These are phyloP conservation scores for Neodontobutis hainanensis DNA, from an alignment of 2,113 vertebrate genomes.

Conservation along the genomic window DNA sequence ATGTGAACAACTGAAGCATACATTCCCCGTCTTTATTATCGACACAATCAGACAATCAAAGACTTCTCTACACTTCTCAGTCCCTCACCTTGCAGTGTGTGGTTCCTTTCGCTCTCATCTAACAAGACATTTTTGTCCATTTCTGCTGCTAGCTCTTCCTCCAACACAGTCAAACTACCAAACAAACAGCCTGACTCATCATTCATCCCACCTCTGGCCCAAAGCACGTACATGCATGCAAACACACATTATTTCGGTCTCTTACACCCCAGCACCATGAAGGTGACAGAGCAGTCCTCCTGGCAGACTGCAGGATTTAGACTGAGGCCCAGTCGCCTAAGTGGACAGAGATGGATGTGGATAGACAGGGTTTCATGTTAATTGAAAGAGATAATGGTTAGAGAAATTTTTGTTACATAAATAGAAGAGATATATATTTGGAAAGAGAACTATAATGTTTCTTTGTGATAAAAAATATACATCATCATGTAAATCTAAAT, in stretches of 20 bases:
- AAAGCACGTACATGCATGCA: conserved; percentile 21
- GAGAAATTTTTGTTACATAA: not conserved
- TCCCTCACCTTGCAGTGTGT: not conserved
- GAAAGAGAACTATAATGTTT: conserved; percentile 15
- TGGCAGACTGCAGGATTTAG: conserved; percentile 55
- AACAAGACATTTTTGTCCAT: conserved; percentile 18
- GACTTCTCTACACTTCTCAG: not conserved
- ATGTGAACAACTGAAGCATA: not conserved
- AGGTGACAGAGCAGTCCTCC: conserved; percentile 61
- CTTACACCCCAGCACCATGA: conserved; percentile 51
- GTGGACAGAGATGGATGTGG: conserved; percentile 82
- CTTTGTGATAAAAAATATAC: not conserved
- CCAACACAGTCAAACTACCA: conserved; percentile 19
- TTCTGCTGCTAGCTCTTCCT: conserved; percentile 22
- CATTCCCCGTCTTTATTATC: not conserved
- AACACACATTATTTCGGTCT: conserved; percentile 50
- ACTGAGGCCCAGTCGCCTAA: conserved; percentile 58
- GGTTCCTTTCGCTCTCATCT: conserved; percentile 19
- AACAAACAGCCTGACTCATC: conserved; percentile 64
- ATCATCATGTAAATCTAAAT: not conserved
- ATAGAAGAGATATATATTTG: not conserved
- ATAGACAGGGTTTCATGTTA: conserved; percentile 20
- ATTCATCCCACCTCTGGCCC: conserved; percentile 40
- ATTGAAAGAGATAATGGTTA: conserved; percentile 33
- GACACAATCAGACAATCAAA: not conserved